Conservation (phyloP, 2,113 vertebrate genomes). For the Sus scrofa region DNA sequence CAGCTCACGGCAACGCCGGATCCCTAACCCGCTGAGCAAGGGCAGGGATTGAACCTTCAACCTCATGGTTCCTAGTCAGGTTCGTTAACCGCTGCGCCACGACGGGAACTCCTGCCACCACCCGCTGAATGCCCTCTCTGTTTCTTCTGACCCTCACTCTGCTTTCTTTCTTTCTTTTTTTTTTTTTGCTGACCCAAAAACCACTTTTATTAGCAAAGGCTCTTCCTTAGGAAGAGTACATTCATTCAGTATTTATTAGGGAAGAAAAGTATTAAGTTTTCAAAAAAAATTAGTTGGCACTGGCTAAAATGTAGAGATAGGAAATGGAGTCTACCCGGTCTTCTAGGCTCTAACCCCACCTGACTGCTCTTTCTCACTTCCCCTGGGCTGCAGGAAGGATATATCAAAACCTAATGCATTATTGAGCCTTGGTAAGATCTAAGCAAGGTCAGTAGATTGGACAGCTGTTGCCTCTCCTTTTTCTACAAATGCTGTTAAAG, state of each 20-base stretch:
- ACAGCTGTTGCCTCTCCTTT: background rate
- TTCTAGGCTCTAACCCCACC: background rate
- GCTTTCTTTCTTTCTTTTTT: background rate
- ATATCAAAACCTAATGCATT: background rate
- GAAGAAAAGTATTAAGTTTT: background rate
- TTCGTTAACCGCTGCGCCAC: too few relatives aligned
- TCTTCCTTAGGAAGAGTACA: background rate
- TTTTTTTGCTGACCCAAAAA: background rate
- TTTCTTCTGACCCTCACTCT: background rate
- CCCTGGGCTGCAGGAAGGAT: background rate
- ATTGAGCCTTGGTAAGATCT: background rate
- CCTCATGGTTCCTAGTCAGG: too few relatives aligned
- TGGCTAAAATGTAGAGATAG: background rate
- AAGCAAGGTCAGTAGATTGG: background rate
- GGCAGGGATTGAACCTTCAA: too few relatives aligned
- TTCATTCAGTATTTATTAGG: background rate
- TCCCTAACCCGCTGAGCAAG: too few relatives aligned
- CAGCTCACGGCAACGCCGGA: too few relatives aligned
- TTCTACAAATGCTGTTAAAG: constrained; percentile 25
- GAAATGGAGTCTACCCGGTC: background rate
- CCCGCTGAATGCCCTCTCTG: background rate
- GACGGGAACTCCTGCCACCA: too few relatives aligned
- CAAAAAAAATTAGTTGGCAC: background rate
- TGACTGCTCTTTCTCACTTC: background rate
- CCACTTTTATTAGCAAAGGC: background rate